phyloP scores from a whole-genome alignment of 35 echinoderm and acorn worm species.

The Diadema setosum region DNA sequence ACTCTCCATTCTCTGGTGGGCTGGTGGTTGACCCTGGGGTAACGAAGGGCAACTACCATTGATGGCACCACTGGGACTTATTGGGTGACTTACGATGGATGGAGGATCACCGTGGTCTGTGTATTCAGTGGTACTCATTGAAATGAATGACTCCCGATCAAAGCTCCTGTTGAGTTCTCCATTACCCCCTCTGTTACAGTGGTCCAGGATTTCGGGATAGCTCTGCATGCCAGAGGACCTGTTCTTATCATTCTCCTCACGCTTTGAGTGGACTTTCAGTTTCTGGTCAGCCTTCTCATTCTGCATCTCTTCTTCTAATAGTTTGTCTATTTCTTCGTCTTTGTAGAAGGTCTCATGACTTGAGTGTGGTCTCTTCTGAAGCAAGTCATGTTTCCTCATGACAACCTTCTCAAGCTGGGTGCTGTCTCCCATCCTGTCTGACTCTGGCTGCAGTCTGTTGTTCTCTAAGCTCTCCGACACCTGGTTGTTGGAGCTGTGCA shows the following conservation, averaged over 20 bases:
- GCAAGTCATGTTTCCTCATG: constrained; percentile 2
- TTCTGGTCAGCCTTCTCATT: constrained; percentile 43
- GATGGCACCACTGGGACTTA: not conserved
- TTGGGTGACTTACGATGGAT: not conserved
- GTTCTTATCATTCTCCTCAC: constrained; percentile 6
- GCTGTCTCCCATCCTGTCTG: not conserved
- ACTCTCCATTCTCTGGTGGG: constrained; percentile 76
- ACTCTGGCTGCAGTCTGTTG: not conserved
- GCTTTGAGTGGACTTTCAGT: constrained; percentile 1
- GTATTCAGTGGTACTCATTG: constrained; percentile 26
- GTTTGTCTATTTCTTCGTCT: constrained; percentile 82
- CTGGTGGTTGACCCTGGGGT: not conserved
- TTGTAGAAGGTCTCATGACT: constrained; percentile 70
- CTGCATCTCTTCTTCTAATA: constrained; percentile 66
- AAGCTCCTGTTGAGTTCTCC: constrained; percentile 11
- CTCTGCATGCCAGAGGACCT: not conserved
- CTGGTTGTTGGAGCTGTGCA: not conserved
- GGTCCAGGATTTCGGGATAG: constrained; percentile 9
- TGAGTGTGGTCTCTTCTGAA: not conserved
- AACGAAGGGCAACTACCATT: not conserved
- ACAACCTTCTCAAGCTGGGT: not conserved
- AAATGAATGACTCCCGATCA: constrained; percentile 1
- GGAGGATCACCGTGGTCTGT: constrained; percentile 37
- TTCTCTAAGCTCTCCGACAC: not conserved
- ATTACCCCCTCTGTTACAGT: not conserved